Evolutionary conservation across 2,113 vertebrate genomes (phyloP), one percentile per base, ranked within the genome.

Genomic region (Calyptomena viridis): DNA sequence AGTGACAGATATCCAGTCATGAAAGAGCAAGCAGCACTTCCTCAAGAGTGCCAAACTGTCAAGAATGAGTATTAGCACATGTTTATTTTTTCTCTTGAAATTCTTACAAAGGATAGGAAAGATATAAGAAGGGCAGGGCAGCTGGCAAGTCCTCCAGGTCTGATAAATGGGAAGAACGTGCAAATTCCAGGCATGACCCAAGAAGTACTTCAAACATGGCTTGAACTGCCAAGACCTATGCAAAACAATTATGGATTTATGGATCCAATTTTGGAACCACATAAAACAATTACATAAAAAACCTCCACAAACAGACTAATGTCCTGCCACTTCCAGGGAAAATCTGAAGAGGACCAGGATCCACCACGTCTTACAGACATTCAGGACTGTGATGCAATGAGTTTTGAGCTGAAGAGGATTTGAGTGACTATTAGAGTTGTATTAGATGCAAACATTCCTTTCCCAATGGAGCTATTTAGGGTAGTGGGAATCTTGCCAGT

Each of bases 341-440:
- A 69, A 52, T 18, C 62, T 52, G 30, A n/a, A 8, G 35, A 15
- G 5, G 27, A 71, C 5, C 30, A 60, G 72, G n/a, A 58, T 24
- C 27, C 1, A 14, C 24, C 30, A 18, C 14, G 55, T 52, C 35
- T 18, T 50, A 37, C 0, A 13, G 17, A 46, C 44, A 55, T 10
- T 23, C 12, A 60, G 33, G 35, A 35, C 44, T 9, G 12, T 24
- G 39, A 74, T 12, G 42, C 0, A 0, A 25, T 0, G 8, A 3
- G 1, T 15, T 63, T 52, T 46, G 11, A 55, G 55, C 35, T 40
- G 66, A 69, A 46, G 55, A 40, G 4, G 1, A 55, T 60, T 46
- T 86, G 14, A 2, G 2, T 79, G 62, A 79, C 81, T 52, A n/a
- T 46, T 42, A 60, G 35, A 78, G 31, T 13, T 42, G 12, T 2